Base-by-base conservation (phyloP, 2,113 vertebrate genomes). In the Saccopteryx leptura region DNA sequence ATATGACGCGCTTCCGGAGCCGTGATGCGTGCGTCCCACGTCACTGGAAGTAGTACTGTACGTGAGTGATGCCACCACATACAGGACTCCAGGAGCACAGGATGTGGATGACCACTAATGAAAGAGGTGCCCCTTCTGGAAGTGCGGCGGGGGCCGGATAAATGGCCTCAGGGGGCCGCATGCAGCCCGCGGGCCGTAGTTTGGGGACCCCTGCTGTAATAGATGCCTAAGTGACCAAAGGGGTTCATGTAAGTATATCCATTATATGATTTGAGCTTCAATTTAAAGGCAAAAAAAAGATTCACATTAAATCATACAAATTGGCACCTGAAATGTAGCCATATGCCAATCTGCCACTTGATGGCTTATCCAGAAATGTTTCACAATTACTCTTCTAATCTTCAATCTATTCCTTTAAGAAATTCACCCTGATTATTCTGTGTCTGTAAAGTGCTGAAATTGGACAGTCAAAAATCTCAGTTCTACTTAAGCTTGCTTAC, bases 351-450 rank as follows among this genome's bases (percentile, higher is more conserved):
- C 89, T 96, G 74, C 89, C 89, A 93, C 89, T 97, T 97, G 96
- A 94, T 84, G 71, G 60, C 86, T 98, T 93, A 91, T 93, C 82
- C 31, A 95, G 71, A 97, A 96, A 97, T 86, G 89, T 91, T 93
- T 95, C 91, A 93, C 68, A 79, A 78, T 91, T 96, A 72, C 86
- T 81, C 91, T 94, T 92, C 66, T 94, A 88, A 84, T 91, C 93
- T 91, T 97, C 75, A 15, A 91, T 80, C 79, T 95, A 91, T 93
- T 96, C 54, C 78, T 95, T 96, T 90, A 96, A 96, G 91, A 97
- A 97, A 96, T 96, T 96, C 93, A 96, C 91, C 96, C 95, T 97
- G 95, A 97, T 98, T 96, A 97, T 96, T 93, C 94, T 72, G 79
- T 96, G 78, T 93, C 94, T 97, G 97, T 96, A 91, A 97, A 94